Evolutionary conservation across 2,113 vertebrate species (phyloP).

Genomic region (Calidris pygmaea): DNA sequence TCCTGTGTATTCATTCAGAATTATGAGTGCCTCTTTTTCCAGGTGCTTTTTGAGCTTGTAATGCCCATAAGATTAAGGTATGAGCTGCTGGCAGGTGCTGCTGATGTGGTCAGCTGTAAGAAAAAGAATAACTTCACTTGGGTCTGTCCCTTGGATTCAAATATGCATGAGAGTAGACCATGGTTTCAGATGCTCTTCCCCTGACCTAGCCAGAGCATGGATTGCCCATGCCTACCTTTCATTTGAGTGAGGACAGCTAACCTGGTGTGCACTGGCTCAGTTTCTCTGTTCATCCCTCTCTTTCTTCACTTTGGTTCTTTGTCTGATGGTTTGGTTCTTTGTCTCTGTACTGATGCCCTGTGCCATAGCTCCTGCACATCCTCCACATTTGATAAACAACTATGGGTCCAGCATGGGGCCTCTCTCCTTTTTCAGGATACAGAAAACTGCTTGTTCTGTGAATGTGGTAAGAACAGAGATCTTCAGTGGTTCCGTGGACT

Average conservation of each 20-base stretch:
- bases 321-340: not conserved
- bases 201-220: not conserved
- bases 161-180: not conserved
- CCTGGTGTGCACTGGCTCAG: not conserved
- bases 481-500: not conserved
- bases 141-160: not conserved
- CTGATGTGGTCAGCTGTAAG: not conserved
- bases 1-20: not conserved
- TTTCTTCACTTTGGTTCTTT: not conserved
- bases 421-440: not conserved
- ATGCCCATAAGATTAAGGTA: not conserved
- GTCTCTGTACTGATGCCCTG: not conserved
- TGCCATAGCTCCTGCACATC: not conserved
- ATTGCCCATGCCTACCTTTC: not conserved
- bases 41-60: not conserved
- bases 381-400: not conserved
- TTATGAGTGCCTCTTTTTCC: not conserved
- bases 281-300: not conserved
- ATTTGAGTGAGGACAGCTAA: not conserved
- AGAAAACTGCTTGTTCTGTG: not conserved
- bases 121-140: not conserved
- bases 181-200: not conserved
- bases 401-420: not conserved
- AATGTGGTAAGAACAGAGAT: not conserved
- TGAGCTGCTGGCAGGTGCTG: not conserved